A percentile compares a stretch with the other conserved stretches of the same genome.
Conservation (phyloP, 2,113 vertebrate species). For the Prochilodus magdalenae region DNA sequence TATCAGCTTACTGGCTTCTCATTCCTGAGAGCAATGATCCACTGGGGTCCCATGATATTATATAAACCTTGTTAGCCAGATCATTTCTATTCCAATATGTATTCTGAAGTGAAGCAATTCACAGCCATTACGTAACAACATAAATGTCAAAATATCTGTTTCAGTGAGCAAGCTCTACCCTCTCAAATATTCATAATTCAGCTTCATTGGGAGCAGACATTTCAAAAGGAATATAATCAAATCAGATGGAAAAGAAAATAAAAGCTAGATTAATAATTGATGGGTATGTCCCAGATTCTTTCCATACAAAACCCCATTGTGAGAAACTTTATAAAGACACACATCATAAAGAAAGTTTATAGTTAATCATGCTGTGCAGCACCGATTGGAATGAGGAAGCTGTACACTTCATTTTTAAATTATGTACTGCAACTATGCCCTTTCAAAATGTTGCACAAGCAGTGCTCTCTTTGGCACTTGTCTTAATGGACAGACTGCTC, state of each 20-base stretch:
- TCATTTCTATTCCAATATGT: constrained; percentile 9
- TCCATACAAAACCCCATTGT: constrained; percentile 48
- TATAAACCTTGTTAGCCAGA: constrained; percentile 7
- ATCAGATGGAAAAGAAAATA: constrained; percentile 69
- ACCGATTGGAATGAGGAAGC: neutral
- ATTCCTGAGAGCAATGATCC: neutral
- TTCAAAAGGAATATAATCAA: constrained; percentile 69
- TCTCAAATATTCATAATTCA: constrained; percentile 68
- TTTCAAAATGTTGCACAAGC: constrained; percentile 15
- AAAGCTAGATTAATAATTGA: constrained; percentile 71
- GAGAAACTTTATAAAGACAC: constrained; percentile 57
- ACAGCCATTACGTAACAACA: constrained; percentile 51
- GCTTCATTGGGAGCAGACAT: constrained; percentile 60
- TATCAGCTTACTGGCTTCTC: neutral
- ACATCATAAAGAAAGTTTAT: constrained; percentile 10
- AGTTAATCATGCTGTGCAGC: neutral
- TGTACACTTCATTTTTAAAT: neutral
- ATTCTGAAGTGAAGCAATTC: constrained; percentile 49
- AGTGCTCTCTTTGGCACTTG: constrained; percentile 28
- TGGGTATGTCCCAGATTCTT: constrained; percentile 68
- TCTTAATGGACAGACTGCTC: constrained; percentile 26
- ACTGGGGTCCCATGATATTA: neutral
- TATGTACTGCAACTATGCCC: constrained; percentile 14
- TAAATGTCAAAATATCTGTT: constrained; percentile 59
- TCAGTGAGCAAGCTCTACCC: constrained; percentile 55